Percentiles rank a stretch among this genome's conserved stretches.
Conservation (phyloP, 2,888 invertebrate species). For the Drosophila putrida region DNA sequence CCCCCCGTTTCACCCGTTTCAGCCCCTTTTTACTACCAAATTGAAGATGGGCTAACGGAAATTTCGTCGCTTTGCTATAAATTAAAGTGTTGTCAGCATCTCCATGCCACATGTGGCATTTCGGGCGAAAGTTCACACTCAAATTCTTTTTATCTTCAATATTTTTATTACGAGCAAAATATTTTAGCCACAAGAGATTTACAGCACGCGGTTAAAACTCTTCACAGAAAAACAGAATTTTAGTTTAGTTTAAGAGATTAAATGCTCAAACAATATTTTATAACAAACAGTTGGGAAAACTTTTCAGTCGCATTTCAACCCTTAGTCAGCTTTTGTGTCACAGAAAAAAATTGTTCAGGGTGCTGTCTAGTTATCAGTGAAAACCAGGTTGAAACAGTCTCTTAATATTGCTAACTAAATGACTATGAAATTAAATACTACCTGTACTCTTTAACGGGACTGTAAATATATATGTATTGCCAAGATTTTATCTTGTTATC, state of each 20-base stretch:
- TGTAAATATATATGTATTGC: too few relatives aligned
- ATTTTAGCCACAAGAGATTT: conserved; percentile 3
- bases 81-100: conserved; percentile 69
- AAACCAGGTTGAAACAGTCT: too few relatives aligned
- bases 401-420: too few relatives aligned
- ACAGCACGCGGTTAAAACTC: not conserved
- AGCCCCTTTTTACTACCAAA: not conserved
- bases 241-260: not conserved
- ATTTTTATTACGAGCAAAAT: conserved; percentile 50
- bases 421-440: too few relatives aligned
- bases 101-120: conserved; percentile 59
- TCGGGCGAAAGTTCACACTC: conserved; percentile 57
- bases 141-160: conserved; percentile 69
- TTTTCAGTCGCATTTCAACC: too few relatives aligned
- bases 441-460: too few relatives aligned
- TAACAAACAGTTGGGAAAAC: too few relatives aligned
- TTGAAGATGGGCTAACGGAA: conserved; percentile 38
- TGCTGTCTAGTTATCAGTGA: too few relatives aligned
- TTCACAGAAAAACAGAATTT: too few relatives aligned
- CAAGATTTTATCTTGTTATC: too few relatives aligned
- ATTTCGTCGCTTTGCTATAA: conserved; percentile 70
- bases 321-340: too few relatives aligned
- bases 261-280: not conserved
- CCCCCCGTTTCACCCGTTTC: not conserved
- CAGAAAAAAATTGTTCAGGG: too few relatives aligned